phyloP scores from a whole-genome alignment of 35 echinoderm and acorn worm genomes.

The Heliocidaris tuberculata region DNA sequence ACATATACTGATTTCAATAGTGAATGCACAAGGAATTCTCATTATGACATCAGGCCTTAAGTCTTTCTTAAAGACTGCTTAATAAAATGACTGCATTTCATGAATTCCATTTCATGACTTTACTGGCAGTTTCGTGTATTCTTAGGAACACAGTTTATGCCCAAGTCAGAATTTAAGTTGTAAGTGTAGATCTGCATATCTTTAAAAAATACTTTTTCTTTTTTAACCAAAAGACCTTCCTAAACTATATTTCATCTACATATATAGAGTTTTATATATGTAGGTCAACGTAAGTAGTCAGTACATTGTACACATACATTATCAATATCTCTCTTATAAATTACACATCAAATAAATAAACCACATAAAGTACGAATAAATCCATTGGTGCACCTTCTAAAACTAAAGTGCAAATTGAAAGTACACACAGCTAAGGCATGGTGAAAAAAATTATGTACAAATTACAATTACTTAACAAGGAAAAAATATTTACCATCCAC shows the following conservation, averaged over 20 bases:
- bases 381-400: neutral
- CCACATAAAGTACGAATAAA: too few relatives aligned
- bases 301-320: neutral
- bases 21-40: neutral
- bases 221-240: neutral
- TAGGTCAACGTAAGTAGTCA: neutral
- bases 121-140: neutral
- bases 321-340: neutral
- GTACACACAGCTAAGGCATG: neutral
- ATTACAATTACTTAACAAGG: neutral
- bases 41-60: neutral
- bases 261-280: neutral
- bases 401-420: neutral
- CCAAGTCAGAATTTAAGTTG: neutral
- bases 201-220: neutral
- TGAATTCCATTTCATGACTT: neutral
- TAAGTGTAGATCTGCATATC: neutral
- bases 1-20: too few relatives aligned
- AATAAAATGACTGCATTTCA: neutral
- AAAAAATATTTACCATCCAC: neutral
- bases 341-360: neutral
- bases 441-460: conserved; percentile 10
- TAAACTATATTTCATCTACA: neutral
- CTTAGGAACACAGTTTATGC: neutral
- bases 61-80: neutral